These are phyloP conservation scores for Dicranocentrus wangi DNA, from an alignment of 2,888 invertebrate genomes.

Conservation along the genomic window DNA sequence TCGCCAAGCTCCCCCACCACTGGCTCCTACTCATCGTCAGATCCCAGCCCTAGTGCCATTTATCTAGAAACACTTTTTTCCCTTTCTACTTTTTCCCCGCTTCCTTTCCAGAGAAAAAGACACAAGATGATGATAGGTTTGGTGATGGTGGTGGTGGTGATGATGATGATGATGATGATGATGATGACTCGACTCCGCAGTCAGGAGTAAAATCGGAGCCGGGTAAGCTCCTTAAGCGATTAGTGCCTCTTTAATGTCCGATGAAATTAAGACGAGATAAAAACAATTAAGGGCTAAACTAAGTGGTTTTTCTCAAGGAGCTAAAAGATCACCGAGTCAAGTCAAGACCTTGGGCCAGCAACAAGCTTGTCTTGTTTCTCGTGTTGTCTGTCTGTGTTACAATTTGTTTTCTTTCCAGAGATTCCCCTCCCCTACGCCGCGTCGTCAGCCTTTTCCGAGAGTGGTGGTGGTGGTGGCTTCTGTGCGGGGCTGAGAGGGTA, in stretches of 20 bases:
- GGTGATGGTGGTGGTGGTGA: not conserved
- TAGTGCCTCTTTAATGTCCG: slow-evolving; percentile 72
- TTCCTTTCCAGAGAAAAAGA: slow-evolving; percentile 12
- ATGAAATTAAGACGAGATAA: slow-evolving; percentile 73
- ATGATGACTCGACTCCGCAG: slow-evolving; percentile 17
- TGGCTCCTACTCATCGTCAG: not conserved
- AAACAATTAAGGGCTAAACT: slow-evolving; percentile 70
- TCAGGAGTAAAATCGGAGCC: slow-evolving; percentile 44
- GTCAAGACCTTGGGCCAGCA: slow-evolving; percentile 39
- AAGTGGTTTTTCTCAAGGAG: slow-evolving; percentile 45
- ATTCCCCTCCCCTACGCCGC: too few relatives aligned
- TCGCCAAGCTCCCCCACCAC: not conserved
- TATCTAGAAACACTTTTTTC: slow-evolving; percentile 13
- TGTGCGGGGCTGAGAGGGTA: too few relatives aligned
- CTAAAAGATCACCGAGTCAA: slow-evolving; percentile 48
- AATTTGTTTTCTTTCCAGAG: slow-evolving; percentile 30
- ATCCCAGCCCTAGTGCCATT: not conserved
- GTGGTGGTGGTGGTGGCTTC: too few relatives aligned
- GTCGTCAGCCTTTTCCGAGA: too few relatives aligned
- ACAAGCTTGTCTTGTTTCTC: slow-evolving; percentile 12
- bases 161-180: slow-evolving; percentile 28
- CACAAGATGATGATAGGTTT: slow-evolving; percentile 37
- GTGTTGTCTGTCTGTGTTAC: slow-evolving; percentile 31
- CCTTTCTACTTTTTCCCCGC: slow-evolving; percentile 6
- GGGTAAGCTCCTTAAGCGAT: slow-evolving; percentile 72